phyloP scores from a whole-genome alignment of 2,888 invertebrate genomes.

The Megastigmus dorsalis region DNA sequence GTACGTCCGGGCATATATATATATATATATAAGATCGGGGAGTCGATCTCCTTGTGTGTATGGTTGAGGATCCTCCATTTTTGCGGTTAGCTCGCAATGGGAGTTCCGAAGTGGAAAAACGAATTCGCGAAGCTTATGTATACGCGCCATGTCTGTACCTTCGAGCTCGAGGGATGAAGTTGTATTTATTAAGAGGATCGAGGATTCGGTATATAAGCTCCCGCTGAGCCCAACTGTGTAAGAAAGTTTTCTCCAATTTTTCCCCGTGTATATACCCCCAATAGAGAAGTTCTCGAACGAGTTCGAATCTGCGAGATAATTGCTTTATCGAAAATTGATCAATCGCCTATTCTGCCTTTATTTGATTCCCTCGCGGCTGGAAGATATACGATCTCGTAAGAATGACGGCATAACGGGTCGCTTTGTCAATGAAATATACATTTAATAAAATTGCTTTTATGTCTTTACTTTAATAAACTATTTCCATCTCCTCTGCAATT shows the following conservation, averaged over 20 bases:
- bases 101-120: conserved; percentile 11
- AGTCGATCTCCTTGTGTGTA: not conserved
- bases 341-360: no score
- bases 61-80: not conserved
- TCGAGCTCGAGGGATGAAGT: not conserved
- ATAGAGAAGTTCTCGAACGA: not conserved
- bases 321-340: conserved; percentile 24
- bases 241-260: not conserved
- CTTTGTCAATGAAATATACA: no score
- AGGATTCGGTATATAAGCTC: not conserved
- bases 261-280: not conserved
- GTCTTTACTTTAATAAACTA: no score
- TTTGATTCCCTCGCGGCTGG: no score
- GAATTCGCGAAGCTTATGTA: not conserved
- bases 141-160: no score
- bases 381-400: no score
- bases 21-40: no score
- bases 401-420: no score
- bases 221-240: no score
- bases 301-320: not conserved
- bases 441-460: no score
- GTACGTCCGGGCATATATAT: no score
- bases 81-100: not conserved
- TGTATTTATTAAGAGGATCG: conserved; percentile 33
- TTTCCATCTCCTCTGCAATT: no score